Evolutionary conservation across 2,113 vertebrate genomes (phyloP).

Genomic region (Aldabrachelys gigantea): DNA sequence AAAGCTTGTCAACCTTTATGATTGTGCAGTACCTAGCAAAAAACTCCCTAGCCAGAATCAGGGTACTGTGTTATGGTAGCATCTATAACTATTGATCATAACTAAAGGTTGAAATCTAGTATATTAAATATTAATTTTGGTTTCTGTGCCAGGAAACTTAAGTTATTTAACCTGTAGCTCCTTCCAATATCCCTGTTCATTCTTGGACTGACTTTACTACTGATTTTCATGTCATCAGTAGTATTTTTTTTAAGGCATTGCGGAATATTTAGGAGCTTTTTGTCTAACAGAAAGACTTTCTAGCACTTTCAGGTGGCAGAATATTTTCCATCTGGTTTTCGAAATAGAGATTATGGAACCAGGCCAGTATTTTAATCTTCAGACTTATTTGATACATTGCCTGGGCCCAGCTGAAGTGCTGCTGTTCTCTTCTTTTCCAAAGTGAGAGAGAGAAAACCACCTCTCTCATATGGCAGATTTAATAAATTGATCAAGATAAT

Average conservation of each 20-base stretch:
- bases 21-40: background rate
- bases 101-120: background rate
- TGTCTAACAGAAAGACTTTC: background rate
- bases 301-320: background rate
- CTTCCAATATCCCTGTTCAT: background rate
- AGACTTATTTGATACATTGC: background rate
- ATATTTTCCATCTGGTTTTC: background rate
- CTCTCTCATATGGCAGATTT: background rate
- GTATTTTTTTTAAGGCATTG: background rate
- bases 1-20: background rate
- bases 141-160: background rate
- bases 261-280: background rate
- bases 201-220: background rate
- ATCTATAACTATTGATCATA: background rate
- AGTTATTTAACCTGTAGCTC: background rate
- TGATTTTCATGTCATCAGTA: background rate
- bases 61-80: background rate
- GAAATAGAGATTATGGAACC: background rate
- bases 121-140: background rate
- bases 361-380: background rate
- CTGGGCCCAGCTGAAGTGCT: background rate
- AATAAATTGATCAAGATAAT: constrained; percentile 1
- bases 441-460: background rate
- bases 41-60: background rate
- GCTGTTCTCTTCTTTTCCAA: background rate